Conservation (phyloP, 2,797 vertebrate genomes). For the Thaleichthys pacificus region DNA sequence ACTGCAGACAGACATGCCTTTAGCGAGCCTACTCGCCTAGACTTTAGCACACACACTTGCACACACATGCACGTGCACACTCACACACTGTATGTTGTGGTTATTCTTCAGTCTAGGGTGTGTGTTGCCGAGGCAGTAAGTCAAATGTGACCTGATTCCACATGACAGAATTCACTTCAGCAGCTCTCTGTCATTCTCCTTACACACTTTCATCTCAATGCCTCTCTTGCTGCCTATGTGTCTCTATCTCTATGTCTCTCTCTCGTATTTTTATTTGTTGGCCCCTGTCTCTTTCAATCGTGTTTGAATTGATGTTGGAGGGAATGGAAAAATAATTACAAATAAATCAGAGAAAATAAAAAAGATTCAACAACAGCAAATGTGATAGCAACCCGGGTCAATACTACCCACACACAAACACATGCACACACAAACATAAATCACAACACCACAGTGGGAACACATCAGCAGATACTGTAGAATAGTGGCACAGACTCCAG, state of each 20-base stretch:
- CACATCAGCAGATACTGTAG: neutral
- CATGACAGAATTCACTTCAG: slow-evolving; percentile 39
- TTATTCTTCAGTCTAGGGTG: neutral
- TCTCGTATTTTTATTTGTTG: neutral
- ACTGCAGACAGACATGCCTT: neutral
- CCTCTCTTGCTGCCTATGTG: neutral
- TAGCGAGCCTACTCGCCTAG: neutral
- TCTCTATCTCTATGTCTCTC: neutral
- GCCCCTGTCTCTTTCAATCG: neutral
- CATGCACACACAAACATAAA: neutral
- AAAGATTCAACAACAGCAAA: neutral
- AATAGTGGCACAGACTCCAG: neutral
- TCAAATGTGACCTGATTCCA: slow-evolving; percentile 47
- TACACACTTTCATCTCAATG: neutral
- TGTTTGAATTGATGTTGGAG: neutral
- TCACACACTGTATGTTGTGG: neutral
- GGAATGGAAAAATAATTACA: neutral
- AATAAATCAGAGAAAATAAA: too few species aligned
- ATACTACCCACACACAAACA: neutral
- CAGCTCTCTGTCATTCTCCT: slow-evolving; percentile 6
- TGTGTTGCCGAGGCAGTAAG: slow-evolving; percentile 27
- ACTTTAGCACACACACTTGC: neutral
- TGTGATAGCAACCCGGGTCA: neutral
- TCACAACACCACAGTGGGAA: neutral
- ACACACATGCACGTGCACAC: slow-evolving; percentile 3